These are phyloP conservation scores for Euphydryas editha DNA, from an alignment of 2,888 invertebrate species.

Conservation along the genomic window DNA sequence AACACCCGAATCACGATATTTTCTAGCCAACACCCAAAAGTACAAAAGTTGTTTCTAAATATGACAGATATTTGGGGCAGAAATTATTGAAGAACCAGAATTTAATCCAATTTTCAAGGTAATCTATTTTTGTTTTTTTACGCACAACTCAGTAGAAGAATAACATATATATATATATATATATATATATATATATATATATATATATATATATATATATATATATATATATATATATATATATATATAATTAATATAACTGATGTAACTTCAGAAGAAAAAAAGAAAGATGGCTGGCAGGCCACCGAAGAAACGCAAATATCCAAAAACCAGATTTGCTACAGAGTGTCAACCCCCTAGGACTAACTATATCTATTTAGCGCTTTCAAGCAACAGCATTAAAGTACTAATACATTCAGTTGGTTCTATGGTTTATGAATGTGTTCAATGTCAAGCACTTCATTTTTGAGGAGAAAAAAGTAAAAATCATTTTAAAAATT, in stretches of 20 bases:
- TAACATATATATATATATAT: too few species aligned
- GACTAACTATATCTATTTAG: slow-evolving; percentile 1
- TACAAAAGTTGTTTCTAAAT: slow-evolving; percentile 55
- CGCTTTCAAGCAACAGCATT: neutral
- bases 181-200: too few species aligned
- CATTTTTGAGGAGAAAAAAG: neutral
- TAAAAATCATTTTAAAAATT: slow-evolving; percentile 1
- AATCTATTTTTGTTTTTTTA: too few species aligned
- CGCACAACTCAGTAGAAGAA: too few species aligned
- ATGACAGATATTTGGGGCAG: too few species aligned
- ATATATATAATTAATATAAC: too few species aligned
- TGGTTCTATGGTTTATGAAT: slow-evolving; percentile 5
- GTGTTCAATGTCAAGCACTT: slow-evolving; percentile 1
- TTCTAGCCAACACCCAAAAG: slow-evolving; percentile 53
- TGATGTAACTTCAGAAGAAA: slow-evolving; percentile 2
- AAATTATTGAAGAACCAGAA: too few species aligned
- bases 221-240: too few species aligned
- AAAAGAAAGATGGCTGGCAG: slow-evolving; percentile 1
- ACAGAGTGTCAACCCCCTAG: neutral
- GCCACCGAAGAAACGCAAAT: neutral
- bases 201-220: too few species aligned
- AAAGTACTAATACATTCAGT: slow-evolving; percentile 1
- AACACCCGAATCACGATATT: slow-evolving; percentile 51
- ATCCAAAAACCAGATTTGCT: neutral
- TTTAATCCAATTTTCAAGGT: too few species aligned